These are phyloP conservation scores for Tipula lateralis DNA, from an alignment of 2,888 invertebrate genomes.

Conservation along the genomic window DNA sequence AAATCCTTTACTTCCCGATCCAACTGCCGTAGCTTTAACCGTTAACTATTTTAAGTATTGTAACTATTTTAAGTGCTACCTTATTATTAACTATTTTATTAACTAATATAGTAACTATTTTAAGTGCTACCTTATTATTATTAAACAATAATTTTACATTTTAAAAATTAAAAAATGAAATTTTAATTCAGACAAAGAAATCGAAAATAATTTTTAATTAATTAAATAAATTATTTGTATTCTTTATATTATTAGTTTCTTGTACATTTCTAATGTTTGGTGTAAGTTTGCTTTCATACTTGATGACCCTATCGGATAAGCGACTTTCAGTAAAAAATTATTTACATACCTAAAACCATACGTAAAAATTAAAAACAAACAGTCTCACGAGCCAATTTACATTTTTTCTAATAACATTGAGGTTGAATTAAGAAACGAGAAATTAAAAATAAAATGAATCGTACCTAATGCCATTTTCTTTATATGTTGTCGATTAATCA, in stretches of 20 bases:
- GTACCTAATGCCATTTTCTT: background rate
- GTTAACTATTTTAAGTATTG: no score
- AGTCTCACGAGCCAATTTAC: background rate
- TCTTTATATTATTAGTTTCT: background rate
- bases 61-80: no score
- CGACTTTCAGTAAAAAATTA: background rate
- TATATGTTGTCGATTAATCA: background rate
- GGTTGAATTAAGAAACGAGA: background rate
- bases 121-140: no score
- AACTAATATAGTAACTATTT: no score
- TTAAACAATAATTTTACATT: no score
- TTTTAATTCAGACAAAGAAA: no score
- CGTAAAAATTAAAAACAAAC: background rate
- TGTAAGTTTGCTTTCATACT: background rate
- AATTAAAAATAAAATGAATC: background rate
- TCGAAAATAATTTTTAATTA: background rate
- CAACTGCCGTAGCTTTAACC: no score
- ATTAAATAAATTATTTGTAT: background rate
- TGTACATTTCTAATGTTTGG: background rate
- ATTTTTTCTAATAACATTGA: background rate
- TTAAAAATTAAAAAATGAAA: no score
- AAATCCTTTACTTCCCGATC: no score
- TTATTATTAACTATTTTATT: no score
- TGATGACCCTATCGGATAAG: background rate
- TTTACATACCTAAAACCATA: background rate